Percentiles rank a stretch among this genome's conserved stretches.
These are phyloP conservation scores for Epinotia brunnichana DNA, from an alignment of 2,888 invertebrate genomes.

Conservation along the genomic window DNA sequence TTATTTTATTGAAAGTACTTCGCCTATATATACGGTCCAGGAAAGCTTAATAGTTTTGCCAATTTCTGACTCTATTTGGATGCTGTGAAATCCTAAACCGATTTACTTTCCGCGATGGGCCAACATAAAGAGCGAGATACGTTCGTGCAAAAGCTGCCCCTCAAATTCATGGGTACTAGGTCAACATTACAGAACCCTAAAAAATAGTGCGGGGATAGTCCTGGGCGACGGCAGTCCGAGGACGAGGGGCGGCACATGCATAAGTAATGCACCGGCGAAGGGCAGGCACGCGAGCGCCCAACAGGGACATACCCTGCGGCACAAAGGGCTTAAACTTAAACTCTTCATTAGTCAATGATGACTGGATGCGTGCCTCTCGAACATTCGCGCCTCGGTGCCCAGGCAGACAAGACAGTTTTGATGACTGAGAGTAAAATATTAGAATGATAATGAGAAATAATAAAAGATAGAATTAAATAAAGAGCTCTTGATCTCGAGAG, in stretches of 20 bases:
- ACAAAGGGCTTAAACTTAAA: constrained; percentile 56
- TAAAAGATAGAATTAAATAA: too few relatives aligned
- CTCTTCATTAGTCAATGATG: constrained; percentile 74
- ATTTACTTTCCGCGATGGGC: too few relatives aligned
- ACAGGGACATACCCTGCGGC: constrained; percentile 62
- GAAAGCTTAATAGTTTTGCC: too few relatives aligned
- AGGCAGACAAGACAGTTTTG: constrained; percentile 29
- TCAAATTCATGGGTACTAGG: constrained; percentile 7
- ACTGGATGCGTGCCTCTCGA: constrained; percentile 54
- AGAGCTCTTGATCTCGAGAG: too few relatives aligned
- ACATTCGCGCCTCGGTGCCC: constrained; percentile 48
- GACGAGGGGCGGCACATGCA: constrained; percentile 67
- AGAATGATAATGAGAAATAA: too few relatives aligned
- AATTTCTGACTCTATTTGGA: not conserved
- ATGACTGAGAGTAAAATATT: constrained; percentile 1
- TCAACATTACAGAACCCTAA: constrained; percentile 39
- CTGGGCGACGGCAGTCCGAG: constrained; percentile 51
- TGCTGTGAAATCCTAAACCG: not conserved
- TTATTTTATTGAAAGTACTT: too few relatives aligned
- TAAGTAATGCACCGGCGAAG: constrained; percentile 80
- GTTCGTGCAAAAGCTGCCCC: too few relatives aligned
- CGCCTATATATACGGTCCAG: too few relatives aligned
- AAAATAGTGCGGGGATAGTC: constrained; percentile 41
- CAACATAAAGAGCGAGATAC: too few relatives aligned
- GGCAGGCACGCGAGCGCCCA: constrained; percentile 77